These are phyloP conservation scores for Eudemis profundana DNA, from an alignment of 2,888 invertebrate species.

Conservation along the genomic window DNA sequence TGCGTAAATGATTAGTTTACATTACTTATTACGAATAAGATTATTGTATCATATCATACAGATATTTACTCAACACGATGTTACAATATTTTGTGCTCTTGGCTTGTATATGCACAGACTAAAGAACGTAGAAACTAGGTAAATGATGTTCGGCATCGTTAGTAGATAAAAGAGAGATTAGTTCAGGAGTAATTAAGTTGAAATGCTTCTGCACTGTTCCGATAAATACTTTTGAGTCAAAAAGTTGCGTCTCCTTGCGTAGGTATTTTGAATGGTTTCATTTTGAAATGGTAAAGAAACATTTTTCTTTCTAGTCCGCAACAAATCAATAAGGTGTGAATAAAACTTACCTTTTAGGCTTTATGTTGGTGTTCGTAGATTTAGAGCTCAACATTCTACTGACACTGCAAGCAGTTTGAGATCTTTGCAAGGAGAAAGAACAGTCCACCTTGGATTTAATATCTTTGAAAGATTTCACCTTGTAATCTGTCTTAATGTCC, in stretches of 20 bases:
- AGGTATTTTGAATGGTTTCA: too few species aligned
- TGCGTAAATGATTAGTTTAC: conserved; percentile 18
- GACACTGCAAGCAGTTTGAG: conserved; percentile 80
- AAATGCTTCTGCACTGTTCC: too few species aligned
- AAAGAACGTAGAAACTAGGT: too few species aligned
- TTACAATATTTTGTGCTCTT: too few species aligned
- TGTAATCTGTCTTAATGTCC: conserved; percentile 91
- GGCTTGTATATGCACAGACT: too few species aligned
- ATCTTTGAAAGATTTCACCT: conserved; percentile 91
- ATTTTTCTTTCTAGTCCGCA: neutral
- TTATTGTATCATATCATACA: neutral
- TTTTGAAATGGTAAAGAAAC: too few species aligned
- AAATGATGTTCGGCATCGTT: too few species aligned
- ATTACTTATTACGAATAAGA: conserved; percentile 1
- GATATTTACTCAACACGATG: too few species aligned
- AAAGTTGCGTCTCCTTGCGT: too few species aligned
- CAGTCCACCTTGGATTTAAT: conserved; percentile 94
- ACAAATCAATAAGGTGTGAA: conserved; percentile 29
- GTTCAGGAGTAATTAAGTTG: too few species aligned
- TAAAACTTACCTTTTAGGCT: conserved; percentile 77
- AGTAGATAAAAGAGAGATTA: too few species aligned
- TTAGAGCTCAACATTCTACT: conserved; percentile 79
- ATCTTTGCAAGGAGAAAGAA: conserved; percentile 79
- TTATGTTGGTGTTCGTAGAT: conserved; percentile 72
- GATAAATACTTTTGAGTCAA: too few species aligned